phyloP scores from a whole-genome alignment of 2,113 vertebrate genomes.

The Thalassarche chlororhynchos region DNA sequence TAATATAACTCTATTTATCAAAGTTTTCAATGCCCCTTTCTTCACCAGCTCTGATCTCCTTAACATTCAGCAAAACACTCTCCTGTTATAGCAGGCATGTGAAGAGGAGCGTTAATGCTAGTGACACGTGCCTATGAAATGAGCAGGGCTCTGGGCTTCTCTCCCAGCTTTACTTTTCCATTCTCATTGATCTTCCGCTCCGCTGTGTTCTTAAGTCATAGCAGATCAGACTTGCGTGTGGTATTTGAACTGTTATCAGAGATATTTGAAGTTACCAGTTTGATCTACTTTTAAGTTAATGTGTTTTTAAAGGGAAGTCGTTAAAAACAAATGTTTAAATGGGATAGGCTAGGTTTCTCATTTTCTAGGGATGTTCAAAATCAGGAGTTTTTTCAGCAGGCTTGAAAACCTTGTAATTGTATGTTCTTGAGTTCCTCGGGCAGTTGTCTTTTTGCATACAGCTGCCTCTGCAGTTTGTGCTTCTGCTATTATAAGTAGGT shows the following conservation, averaged over 20 bases:
- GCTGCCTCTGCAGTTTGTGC: neutral
- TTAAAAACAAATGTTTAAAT: neutral
- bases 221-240: neutral
- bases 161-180: neutral
- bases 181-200: neutral
- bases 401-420: neutral
- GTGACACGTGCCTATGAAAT: neutral
- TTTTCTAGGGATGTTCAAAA: neutral
- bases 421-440: neutral
- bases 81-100: neutral
- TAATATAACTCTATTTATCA: neutral
- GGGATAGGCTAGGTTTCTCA: neutral
- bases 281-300: neutral
- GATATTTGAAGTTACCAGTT: neutral
- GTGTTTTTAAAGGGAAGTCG: neutral
- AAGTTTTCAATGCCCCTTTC: neutral
- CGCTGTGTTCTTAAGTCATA: neutral
- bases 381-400: neutral
- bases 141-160: neutral
- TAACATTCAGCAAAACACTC: neutral
- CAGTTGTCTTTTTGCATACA: neutral
- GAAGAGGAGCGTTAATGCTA: neutral
- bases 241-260: neutral
- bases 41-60: neutral
- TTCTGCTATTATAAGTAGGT: neutral